Percentiles rank a stretch among this genome's conserved stretches.
phyloP scores from a whole-genome alignment of 2,888 invertebrate genomes.

The Stenoptilia bipunctidactyla region DNA sequence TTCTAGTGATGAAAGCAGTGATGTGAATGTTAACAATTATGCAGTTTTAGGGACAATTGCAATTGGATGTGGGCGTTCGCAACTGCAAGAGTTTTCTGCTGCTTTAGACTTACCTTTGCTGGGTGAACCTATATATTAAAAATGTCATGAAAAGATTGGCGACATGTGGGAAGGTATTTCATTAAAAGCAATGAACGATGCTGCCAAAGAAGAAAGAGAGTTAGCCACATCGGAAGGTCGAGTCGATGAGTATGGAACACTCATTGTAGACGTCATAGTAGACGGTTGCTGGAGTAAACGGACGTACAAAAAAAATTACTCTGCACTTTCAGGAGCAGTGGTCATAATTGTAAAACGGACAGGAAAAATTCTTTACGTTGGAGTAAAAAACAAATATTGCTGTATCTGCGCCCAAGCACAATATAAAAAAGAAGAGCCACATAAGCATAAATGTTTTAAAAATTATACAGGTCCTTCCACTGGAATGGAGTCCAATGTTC shows the following conservation, averaged over 20 bases:
- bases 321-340: constrained; percentile 16
- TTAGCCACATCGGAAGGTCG: constrained; percentile 9
- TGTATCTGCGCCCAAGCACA: constrained; percentile 14
- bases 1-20: neutral
- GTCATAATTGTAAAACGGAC: constrained; percentile 14
- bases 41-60: constrained; percentile 5
- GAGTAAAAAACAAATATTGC: constrained; percentile 16
- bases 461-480: constrained; percentile 10
- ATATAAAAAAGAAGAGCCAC: constrained; percentile 5
- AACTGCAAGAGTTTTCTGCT: constrained; percentile 5
- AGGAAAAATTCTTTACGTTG: constrained; percentile 13
- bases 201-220: constrained; percentile 12
- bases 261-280: constrained; percentile 14
- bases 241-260: constrained; percentile 10
- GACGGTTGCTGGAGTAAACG: constrained; percentile 17
- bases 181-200: constrained; percentile 5
- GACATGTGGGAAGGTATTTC: constrained; percentile 4
- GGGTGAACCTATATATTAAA: neutral
- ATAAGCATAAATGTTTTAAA: constrained; percentile 12
- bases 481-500: constrained; percentile 6
- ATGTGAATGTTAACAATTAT: constrained; percentile 3
- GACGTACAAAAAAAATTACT: constrained; percentile 15
- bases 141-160: constrained; percentile 1
- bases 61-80: constrained; percentile 4
- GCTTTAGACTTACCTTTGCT: constrained; percentile 5